Evolutionary conservation across 2,797 vertebrate genomes (phyloP), one percentile per base, ranked within the genome.

Genomic region (Leucoraja ocellata): DNA sequence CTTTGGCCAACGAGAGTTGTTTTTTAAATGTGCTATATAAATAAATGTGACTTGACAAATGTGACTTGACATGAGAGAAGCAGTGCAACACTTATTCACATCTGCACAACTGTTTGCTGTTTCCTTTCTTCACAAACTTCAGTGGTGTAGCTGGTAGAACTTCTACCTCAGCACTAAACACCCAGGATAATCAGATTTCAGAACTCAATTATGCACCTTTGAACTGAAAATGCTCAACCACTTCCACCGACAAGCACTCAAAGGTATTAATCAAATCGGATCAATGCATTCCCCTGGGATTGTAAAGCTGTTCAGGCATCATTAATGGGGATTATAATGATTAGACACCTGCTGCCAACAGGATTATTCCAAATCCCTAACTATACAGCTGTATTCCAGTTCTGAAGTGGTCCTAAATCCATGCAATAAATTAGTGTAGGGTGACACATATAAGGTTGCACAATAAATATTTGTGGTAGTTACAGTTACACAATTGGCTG

Each of bases 241-340:
- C 14, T 65, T 88, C 83, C 71, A 46, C 90, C 39, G 54, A 39
- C 68, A 91, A 73, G 71, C 10, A 91, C 39, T 46, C 65, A 74
- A 46, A 65, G 28, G 90, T 91, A 91, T 36, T 74, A 91, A 91
- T 91, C 90, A 91, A 91, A 91, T 91, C 68, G 36, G 65, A 74
- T 74, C 1, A 93, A 93, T 79, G 76, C 21, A 93, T 63, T 80
- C 74, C 32, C 74, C 54, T 32, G 63, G 78, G 54, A n/a, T 58
- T 79, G 76, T 93, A 65, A 81, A 93, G 76, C 83, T 93, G 79
- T 90, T 93, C 86, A 18, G 74, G 58, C 93, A 92, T 77, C 86
- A 93, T 94, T 90, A 93, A 93, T 92, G 91, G 93, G 78, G 93
- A 94, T 94, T 94, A 93, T 84, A 93, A 91, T 74, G 71, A 91